Evolutionary conservation across 30 jellyfish, hydroid and myxozoan species (phyloP).

Genomic region (Phacellophora camtschatica): DNA sequence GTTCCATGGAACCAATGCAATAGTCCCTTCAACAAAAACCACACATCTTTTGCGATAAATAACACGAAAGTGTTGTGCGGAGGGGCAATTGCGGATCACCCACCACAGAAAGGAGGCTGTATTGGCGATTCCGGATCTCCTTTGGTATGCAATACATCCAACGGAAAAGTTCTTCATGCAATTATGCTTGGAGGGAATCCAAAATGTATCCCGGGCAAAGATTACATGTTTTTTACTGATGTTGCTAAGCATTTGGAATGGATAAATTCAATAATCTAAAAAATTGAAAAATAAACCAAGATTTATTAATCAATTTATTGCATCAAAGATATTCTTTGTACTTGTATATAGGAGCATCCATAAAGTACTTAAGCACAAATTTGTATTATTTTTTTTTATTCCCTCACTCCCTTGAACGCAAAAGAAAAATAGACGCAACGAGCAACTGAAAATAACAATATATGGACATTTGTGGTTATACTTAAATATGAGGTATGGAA

Average conservation of each 20-base stretch:
- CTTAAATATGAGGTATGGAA: too few relatives aligned
- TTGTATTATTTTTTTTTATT: too few relatives aligned
- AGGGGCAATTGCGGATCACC: background rate
- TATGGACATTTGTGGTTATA: too few relatives aligned
- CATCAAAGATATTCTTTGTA: background rate
- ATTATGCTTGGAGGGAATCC: slow-evolving; percentile 56
- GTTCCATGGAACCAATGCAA: slow-evolving; percentile 37
- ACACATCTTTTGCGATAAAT: slow-evolving; percentile 7
- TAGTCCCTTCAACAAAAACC: background rate
- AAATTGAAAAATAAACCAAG: background rate
- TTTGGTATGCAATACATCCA: slow-evolving; percentile 10
- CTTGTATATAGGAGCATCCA: background rate
- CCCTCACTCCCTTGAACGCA: too few relatives aligned
- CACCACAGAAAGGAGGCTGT: slow-evolving; percentile 25
- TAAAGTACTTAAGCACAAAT: background rate
- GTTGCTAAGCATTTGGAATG: background rate
- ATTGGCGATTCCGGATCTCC: slow-evolving; percentile 70
- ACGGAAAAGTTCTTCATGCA: slow-evolving; percentile 9
- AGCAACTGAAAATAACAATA: too few relatives aligned
- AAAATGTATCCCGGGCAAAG: slow-evolving; percentile 12
- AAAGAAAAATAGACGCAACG: too few relatives aligned
- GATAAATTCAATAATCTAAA: background rate
- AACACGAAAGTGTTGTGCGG: slow-evolving; percentile 48
- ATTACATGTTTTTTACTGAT: slow-evolving; percentile 15
- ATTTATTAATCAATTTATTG: background rate